Percentiles rank a stretch among this genome's conserved stretches.
Conservation (phyloP, 2,113 vertebrate genomes). For the Uria aalge region DNA sequence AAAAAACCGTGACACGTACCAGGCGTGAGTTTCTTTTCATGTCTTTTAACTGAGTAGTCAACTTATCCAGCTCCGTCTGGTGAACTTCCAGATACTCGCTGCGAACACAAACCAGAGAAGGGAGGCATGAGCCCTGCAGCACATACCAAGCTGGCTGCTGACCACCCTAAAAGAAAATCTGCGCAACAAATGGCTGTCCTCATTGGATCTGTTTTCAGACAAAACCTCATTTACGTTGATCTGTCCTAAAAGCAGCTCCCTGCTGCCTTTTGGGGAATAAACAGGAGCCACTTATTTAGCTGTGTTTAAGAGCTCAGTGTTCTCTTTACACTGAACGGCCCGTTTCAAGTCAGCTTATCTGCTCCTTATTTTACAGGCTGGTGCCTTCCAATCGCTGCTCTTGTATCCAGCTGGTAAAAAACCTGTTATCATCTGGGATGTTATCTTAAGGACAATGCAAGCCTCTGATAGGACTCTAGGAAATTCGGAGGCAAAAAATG, state of each 20-base stretch:
- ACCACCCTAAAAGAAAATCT: not conserved
- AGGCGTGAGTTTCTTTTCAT: constrained; percentile 97
- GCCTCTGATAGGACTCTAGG: not conserved
- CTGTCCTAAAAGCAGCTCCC: not conserved
- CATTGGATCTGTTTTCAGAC: not conserved
- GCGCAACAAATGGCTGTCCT: not conserved
- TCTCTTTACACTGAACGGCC: not conserved
- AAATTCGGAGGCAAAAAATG: not conserved
- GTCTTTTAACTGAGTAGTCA: constrained; percentile 91
- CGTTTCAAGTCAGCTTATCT: constrained; percentile 7
- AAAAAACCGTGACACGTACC: constrained; percentile 75
- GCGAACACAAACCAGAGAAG: constrained; percentile 57
- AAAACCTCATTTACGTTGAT: not conserved
- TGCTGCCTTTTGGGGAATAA: not conserved
- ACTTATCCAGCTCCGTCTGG: constrained; percentile 92
- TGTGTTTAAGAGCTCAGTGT: fast-evolving
- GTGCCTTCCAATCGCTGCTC: not conserved
- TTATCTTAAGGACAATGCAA: constrained; percentile 7
- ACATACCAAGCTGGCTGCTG: not conserved
- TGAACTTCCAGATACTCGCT: constrained; percentile 96
- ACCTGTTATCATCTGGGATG: not conserved
- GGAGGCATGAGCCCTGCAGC: not conserved
- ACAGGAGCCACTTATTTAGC: not conserved
- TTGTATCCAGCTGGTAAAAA: not conserved
- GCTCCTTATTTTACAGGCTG: not conserved